Base-by-base conservation (phyloP, 2,888 invertebrate genomes). In the Morinoia aosen region DNA sequence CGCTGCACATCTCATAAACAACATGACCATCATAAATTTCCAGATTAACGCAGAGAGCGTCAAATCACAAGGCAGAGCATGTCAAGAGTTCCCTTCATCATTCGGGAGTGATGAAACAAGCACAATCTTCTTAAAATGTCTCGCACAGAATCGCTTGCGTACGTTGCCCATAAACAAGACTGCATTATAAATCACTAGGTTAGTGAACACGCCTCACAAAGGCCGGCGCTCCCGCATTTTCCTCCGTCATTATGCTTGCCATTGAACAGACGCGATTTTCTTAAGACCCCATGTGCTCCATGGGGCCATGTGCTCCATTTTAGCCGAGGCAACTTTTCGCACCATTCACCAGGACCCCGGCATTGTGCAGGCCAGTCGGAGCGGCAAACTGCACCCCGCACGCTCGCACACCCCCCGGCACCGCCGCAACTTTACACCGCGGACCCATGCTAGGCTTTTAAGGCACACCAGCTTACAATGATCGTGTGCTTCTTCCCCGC, bases 211-310 rank as follows among this genome's bases (percentile, higher is more conserved):
- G 76, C 25, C 76, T 76, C 76, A 76, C 76, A 76, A 76, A 76
- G 76, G 33, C 76, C 25, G 76, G 25, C 76, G 76, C 76, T 19
- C 76, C 8, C 76, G 76, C 76, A 76, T 16, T 76, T 76, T 76
- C 76, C 76, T 76, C 76, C 76, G 76, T 76, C 76, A 76, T 76
- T 76, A 76, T 33, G 76, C 33, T 76, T 76, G 76, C 76, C 76
- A 76, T 76, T 76, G 76, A 76, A 76, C 25, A 76, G 76, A 76
- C 76, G 76, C 76, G 76, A 76, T 76, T 76, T 76, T 76, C 76
- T 76, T 76, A 76, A 76, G 76, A 76, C 76, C 76, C 76, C 33
- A 33, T 76, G 76, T 76, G 76, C 76, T 76, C 76, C 76, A 76
- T 76, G 76, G 76, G 25, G 76, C 76, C 76, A 76, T 76, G 76